Conservation (phyloP, 2,113 vertebrate genomes). For the Carassius auratus region DNA sequence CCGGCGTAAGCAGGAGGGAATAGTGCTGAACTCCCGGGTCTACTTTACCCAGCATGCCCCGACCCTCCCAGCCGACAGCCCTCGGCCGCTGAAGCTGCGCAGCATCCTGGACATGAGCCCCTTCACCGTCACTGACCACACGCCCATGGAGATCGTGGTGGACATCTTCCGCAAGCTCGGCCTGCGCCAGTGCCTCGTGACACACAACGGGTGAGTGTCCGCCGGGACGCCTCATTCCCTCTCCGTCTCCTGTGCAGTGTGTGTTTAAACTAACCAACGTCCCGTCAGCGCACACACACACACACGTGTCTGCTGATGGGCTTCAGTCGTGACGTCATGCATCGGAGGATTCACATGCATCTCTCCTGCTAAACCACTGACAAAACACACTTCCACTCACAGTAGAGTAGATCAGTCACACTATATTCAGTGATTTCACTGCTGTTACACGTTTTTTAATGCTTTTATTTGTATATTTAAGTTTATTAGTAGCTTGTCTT, state of each 20-base stretch:
- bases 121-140: too few relatives aligned
- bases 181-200: conserved; percentile 98
- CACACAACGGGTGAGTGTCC: conserved; percentile 92
- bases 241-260: not conserved
- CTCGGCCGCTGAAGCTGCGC: conserved; percentile 92
- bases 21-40: conserved; percentile 92
- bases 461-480: not conserved
- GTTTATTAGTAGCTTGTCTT: not conserved
- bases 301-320: conserved; percentile 17
- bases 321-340: not conserved
- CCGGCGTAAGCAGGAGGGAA: conserved; percentile 95
- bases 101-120: conserved; percentile 97
- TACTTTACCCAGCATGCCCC: conserved; percentile 98
- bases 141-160: too few relatives aligned
- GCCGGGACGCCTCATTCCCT: too few relatives aligned
- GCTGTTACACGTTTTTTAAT: too few relatives aligned
- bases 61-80: conserved; percentile 95
- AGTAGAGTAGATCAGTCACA: not conserved
- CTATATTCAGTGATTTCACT: not conserved
- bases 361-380: not conserved
- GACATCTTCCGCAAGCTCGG: conserved; percentile 80
- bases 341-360: conserved; percentile 7
- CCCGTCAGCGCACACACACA: not conserved
- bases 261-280: conserved; percentile 16
- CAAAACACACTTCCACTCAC: conserved; percentile 14